These are phyloP conservation scores for Erethizon dorsatum DNA, from an alignment of 2,797 vertebrate genomes.

Conservation along the genomic window DNA sequence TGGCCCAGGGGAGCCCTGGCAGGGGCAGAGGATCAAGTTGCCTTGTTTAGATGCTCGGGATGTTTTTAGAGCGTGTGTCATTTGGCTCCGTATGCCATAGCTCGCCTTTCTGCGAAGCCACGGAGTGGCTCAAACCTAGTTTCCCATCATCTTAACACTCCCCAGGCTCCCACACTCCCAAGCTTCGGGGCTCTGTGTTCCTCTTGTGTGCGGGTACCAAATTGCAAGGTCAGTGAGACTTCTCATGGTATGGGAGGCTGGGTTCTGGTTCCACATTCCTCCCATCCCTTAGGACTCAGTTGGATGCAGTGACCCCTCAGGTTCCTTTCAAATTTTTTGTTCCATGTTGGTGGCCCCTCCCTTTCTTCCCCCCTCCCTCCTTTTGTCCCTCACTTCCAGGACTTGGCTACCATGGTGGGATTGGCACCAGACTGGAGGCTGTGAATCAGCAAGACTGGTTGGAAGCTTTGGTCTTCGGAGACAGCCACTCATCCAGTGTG, in stretches of 20 bases:
- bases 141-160: background rate
- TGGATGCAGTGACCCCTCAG: background rate
- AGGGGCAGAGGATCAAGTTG: background rate
- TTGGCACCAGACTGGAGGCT: background rate
- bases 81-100: constrained; percentile 24
- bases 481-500: constrained; percentile 26
- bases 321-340: background rate
- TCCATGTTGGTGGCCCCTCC: background rate
- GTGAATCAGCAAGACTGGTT: constrained; percentile 47
- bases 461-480: background rate
- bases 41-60: constrained; percentile 70
- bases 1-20: background rate
- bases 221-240: background rate
- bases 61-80: constrained; percentile 62
- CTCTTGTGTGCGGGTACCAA: background rate
- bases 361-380: background rate
- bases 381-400: background rate
- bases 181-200: too few relatives aligned
- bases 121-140: background rate
- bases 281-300: background rate
- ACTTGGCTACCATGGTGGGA: background rate
- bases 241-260: background rate
- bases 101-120: constrained; percentile 40
- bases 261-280: background rate
- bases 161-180: background rate